Conservation (phyloP, 2,113 vertebrate genomes). For the Neogale vison region DNA sequence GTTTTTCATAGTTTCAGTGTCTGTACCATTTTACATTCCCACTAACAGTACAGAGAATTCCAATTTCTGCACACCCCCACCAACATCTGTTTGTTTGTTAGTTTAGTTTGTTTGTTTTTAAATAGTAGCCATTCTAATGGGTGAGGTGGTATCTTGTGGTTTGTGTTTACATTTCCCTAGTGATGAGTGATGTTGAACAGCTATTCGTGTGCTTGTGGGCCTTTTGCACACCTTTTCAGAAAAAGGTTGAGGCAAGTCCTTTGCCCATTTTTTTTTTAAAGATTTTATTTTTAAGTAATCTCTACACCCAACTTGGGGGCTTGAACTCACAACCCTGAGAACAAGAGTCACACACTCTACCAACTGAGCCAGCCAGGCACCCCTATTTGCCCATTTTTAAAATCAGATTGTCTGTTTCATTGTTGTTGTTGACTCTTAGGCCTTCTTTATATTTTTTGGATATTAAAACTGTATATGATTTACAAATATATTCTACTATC, state of each 20-base stretch:
- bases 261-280: neutral
- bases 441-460: neutral
- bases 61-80: no score
- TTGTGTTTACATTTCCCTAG: neutral
- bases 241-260: neutral
- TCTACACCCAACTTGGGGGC: neutral
- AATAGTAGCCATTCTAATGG: neutral
- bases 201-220: neutral
- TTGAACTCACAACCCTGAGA: neutral
- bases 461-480: neutral
- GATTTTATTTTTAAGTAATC: neutral
- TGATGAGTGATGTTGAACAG: neutral
- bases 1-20: neutral
- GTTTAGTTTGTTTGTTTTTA: neutral
- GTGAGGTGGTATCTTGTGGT: neutral
- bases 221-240: neutral
- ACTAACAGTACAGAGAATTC: neutral
- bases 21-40: neutral
- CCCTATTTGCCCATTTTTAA: neutral
- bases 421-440: neutral
- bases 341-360: neutral
- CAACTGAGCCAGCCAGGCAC: neutral
- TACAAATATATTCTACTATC: neutral
- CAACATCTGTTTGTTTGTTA: neutral
- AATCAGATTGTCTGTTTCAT: neutral